Percentiles rank a stretch among this genome's conserved stretches.
Conservation (phyloP, 2,888 invertebrate species). For the Cantharis rustica region DNA sequence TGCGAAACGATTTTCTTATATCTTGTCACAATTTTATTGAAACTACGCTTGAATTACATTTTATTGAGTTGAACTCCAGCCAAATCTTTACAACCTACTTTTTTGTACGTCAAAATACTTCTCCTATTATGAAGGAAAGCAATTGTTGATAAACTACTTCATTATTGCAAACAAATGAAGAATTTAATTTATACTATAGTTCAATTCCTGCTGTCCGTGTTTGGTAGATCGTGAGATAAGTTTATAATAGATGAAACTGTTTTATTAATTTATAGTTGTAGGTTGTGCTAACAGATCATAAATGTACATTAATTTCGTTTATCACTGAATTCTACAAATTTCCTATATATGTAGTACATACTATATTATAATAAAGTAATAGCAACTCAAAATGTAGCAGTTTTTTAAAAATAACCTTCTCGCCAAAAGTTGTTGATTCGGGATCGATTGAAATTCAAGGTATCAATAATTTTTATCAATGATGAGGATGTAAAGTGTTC, state of each 20-base stretch:
- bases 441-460: not conserved
- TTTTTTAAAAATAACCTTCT: not conserved
- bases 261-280: not conserved
- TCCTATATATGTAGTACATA: too few relatives aligned
- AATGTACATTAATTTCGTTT: not conserved
- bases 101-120: constrained; percentile 18
- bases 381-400: not conserved
- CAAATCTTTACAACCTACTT: constrained; percentile 22
- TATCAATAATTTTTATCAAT: not conserved
- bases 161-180: constrained; percentile 8
- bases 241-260: not conserved
- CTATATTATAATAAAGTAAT: not conserved
- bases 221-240: not conserved
- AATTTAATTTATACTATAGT: not conserved
- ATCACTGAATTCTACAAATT: not conserved
- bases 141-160: constrained; percentile 26
- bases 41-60: constrained; percentile 24
- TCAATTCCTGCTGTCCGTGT: not conserved
- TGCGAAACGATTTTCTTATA: constrained; percentile 18
- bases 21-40: constrained; percentile 25
- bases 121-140: constrained; percentile 20
- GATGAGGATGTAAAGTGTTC: not conserved
- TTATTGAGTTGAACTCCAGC: constrained; percentile 28
- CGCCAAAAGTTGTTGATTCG: not conserved
- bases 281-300: not conserved